Conservation (phyloP, 2,888 invertebrate species). For the Eristalis pertinax region DNA sequence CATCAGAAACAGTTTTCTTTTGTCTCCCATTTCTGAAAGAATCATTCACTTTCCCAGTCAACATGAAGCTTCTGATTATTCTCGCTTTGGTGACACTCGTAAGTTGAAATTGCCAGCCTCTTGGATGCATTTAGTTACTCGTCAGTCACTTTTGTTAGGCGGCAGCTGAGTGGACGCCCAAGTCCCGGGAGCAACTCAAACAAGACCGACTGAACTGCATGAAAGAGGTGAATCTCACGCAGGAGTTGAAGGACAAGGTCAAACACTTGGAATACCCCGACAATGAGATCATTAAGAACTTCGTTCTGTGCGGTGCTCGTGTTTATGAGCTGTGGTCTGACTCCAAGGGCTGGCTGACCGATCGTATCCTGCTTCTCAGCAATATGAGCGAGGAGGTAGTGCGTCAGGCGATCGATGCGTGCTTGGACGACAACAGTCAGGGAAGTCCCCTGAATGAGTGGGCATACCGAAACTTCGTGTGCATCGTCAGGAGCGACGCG, state of each 20-base stretch:
- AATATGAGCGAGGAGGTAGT: conserved; percentile 16
- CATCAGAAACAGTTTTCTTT: conserved; percentile 3
- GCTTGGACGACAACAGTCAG: conserved; percentile 53
- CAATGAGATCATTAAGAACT: conserved; percentile 14
- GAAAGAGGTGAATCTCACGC: conserved; percentile 10
- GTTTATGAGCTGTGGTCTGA: conserved; percentile 46
- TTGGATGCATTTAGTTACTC: background rate
- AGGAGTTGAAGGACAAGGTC: conserved; percentile 32
- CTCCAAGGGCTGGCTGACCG: conserved; percentile 21
- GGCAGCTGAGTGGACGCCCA: conserved; percentile 52
- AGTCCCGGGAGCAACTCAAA: conserved; percentile 24
- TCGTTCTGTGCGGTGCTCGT: conserved; percentile 48
- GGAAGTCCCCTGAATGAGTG: conserved; percentile 37
- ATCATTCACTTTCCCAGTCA: background rate
- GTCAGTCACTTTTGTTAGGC: background rate
- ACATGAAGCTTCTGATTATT: conserved; percentile 43
- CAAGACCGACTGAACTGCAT: conserved; percentile 33
- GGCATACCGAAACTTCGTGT: conserved; percentile 29
- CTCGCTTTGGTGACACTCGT: conserved; percentile 37
- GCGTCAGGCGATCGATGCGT: conserved; percentile 1
- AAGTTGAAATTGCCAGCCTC: conserved; percentile 2
- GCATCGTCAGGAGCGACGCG: conserved; percentile 14
- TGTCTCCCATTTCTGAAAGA: background rate
- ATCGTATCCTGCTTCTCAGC: conserved; percentile 25
- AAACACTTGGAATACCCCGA: conserved; percentile 41